phyloP scores from a whole-genome alignment of 2,888 invertebrate species.

The Leistus spinibarbis region DNA sequence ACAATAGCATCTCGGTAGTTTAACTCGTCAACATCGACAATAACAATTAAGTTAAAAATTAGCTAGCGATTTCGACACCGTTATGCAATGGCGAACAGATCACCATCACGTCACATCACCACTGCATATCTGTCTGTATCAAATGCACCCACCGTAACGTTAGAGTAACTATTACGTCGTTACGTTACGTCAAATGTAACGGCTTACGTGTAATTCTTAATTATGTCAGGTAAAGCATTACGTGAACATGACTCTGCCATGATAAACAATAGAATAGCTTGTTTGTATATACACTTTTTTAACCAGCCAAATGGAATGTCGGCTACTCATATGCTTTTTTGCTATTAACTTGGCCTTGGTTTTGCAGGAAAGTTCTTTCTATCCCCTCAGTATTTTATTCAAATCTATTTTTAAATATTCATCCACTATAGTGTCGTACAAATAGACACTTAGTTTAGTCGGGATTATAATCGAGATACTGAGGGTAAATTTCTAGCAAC shows the following conservation, averaged over 20 bases:
- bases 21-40: constrained; percentile 19
- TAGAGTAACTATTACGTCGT: neutral
- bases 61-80: constrained; percentile 23
- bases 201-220: constrained; percentile 19
- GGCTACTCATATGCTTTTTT: too few relatives aligned
- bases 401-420: too few relatives aligned
- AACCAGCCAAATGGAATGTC: neutral
- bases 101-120: neutral
- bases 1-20: constrained; percentile 16
- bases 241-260: neutral
- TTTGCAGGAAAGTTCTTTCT: too few relatives aligned
- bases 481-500: too few relatives aligned
- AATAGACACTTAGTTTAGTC: too few relatives aligned
- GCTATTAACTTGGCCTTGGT: too few relatives aligned
- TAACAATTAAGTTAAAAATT: constrained; percentile 4
- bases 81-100: constrained; percentile 18
- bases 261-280: neutral
- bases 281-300: neutral
- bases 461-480: too few relatives aligned
- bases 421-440: too few relatives aligned
- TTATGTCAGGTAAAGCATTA: neutral
- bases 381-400: too few relatives aligned
- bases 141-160: constrained; percentile 2
- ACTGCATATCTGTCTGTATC: neutral
- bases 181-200: constrained; percentile 29